Evolutionary conservation across 2,888 invertebrate genomes (phyloP).

Genomic region (Aporophyla nigra): DNA sequence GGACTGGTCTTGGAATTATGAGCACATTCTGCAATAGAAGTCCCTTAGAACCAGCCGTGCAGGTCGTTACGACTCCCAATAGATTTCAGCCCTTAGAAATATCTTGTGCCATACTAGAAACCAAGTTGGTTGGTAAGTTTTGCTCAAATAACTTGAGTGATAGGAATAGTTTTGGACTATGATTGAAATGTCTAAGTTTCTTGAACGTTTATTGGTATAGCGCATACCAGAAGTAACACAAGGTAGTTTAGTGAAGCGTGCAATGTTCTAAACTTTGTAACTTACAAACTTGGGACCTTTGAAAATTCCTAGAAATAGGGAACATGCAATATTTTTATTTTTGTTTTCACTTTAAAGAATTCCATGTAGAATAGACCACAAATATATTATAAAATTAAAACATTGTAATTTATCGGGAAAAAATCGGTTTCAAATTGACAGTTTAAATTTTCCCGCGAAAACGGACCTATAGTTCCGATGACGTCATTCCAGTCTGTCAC

Average conservation of each 20-base stretch:
- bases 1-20: conserved; percentile 45
- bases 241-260: background rate
- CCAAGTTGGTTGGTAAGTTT: background rate
- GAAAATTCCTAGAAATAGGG: background rate
- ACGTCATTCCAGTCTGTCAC: no score
- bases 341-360: no score
- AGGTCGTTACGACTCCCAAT: conserved; percentile 2
- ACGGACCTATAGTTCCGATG: no score
- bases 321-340: no score
- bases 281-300: background rate
- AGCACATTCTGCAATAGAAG: conserved; percentile 10
- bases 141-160: background rate
- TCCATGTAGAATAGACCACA: no score
- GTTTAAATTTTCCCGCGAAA: no score
- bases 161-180: background rate
- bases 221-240: background rate
- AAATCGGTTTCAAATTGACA: no score
- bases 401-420: no score
- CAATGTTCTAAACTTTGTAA: background rate
- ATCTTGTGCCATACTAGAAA: background rate
- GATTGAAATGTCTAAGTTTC: background rate
- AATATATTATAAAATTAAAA: no score
- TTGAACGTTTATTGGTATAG: background rate
- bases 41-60: background rate
- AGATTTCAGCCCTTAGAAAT: background rate